Evolutionary conservation across 2,797 vertebrate species (phyloP).

Genomic region (Otus scops): DNA sequence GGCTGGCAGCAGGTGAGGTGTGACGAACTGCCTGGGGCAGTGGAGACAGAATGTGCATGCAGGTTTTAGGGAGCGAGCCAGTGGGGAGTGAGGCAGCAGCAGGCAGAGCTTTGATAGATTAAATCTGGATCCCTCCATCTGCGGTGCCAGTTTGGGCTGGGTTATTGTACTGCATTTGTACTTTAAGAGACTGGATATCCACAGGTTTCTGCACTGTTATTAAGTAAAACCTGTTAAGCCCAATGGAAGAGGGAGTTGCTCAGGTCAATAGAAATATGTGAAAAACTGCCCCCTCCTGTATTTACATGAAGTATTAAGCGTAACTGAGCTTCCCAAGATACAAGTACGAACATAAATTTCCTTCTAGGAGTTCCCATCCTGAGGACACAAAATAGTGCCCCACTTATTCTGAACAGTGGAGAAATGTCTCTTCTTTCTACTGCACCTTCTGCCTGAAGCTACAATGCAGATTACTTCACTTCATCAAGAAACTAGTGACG

Average conservation of each 20-base stretch:
- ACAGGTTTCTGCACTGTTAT: neutral
- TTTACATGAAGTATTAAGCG: neutral
- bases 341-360: neutral
- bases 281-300: neutral
- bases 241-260: neutral
- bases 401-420: neutral
- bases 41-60: rapidly evolving
- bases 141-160: neutral
- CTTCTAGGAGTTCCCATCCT: neutral
- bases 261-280: neutral
- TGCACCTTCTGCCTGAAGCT: neutral
- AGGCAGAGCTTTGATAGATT: neutral
- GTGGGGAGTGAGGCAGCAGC: neutral
- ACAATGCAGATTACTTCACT: neutral
- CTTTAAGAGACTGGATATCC: neutral
- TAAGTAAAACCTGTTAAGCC: neutral
- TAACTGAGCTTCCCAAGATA: neutral
- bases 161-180: neutral
- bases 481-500: neutral
- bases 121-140: neutral
- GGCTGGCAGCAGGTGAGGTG: neutral
- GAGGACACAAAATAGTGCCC: neutral
- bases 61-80: neutral
- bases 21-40: neutral
- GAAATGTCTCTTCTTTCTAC: neutral